Conservation (phyloP, 2,797 vertebrate species). For the Sebastes jordani region DNA sequence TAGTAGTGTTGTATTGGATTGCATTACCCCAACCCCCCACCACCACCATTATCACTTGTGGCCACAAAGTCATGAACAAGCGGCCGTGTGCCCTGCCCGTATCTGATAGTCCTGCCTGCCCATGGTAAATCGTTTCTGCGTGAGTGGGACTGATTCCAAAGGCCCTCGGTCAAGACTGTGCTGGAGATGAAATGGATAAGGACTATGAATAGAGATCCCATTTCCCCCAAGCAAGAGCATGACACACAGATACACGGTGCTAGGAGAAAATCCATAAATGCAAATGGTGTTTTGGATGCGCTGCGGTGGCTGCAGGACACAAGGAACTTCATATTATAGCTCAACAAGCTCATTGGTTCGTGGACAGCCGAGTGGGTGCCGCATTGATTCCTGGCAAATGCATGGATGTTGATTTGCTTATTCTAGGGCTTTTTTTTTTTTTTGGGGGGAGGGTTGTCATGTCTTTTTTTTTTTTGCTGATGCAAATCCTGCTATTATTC, state of each 20-base stretch:
- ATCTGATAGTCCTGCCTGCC: constrained; percentile 3
- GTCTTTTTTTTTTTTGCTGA: constrained; percentile 5
- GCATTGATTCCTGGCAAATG: constrained; percentile 67
- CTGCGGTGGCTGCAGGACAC: constrained; percentile 65
- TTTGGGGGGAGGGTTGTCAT: neutral
- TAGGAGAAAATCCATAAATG: constrained; percentile 77
- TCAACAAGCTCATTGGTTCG: constrained; percentile 56
- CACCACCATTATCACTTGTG: neutral
- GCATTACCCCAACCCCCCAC: neutral
- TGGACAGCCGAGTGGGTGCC: constrained; percentile 42
- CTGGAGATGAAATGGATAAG: constrained; percentile 68
- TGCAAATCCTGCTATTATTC: constrained; percentile 38
- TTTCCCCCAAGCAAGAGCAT: constrained; percentile 57
- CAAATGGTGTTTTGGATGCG: constrained; percentile 68
- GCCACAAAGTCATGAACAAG: constrained; percentile 32
- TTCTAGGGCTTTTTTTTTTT: constrained; percentile 17
- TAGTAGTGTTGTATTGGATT: neutral
- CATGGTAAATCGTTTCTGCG: constrained; percentile 26
- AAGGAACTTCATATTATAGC: constrained; percentile 65
- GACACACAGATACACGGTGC: constrained; percentile 57
- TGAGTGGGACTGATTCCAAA: constrained; percentile 39
- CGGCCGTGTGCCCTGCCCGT: neutral
- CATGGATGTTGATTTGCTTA: constrained; percentile 58
- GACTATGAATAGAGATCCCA: constrained; percentile 68
- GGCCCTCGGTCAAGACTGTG: constrained; percentile 42